Evolutionary conservation across 2,888 invertebrate species (phyloP).

Genomic region (Calephelis perditalis): DNA sequence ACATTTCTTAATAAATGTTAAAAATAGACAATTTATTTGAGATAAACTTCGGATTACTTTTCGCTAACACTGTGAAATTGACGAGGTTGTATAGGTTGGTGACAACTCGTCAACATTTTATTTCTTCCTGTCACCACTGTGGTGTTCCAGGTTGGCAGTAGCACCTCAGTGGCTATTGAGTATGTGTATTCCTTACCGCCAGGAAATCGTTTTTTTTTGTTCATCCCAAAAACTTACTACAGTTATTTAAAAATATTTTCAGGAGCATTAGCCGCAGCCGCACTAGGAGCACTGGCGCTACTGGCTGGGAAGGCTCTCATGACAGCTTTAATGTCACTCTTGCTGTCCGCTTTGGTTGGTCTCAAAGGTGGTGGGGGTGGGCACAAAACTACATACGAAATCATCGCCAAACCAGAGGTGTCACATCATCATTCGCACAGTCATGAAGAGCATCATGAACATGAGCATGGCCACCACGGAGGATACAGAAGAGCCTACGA

Average conservation of each 20-base stretch:
- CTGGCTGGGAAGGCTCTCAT: constrained; percentile 91
- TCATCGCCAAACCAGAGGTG: constrained; percentile 89
- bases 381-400: constrained; percentile 88
- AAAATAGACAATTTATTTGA: too few species aligned
- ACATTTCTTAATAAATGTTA: too few species aligned
- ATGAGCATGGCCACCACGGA: constrained; percentile 72
- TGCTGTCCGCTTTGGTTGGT: constrained; percentile 86
- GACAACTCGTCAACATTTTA: too few species aligned
- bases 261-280: constrained; percentile 85
- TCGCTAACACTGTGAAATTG: too few species aligned
- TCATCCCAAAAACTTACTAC: not conserved
- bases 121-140: too few species aligned
- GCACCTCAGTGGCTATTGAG: too few species aligned
- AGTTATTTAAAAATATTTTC: constrained; percentile 25
- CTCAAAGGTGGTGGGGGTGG: constrained; percentile 84
- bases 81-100: too few species aligned
- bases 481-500: constrained; percentile 78
- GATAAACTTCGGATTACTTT: too few species aligned
- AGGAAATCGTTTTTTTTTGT: too few species aligned
- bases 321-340: constrained; percentile 87
- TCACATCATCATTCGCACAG: constrained; percentile 84
- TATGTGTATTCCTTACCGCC: too few species aligned
- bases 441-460: constrained; percentile 81
- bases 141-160: too few species aligned
- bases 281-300: constrained; percentile 84